These are phyloP conservation scores for Taenioides sp. DNA, from an alignment of 2,797 vertebrate species.

Conservation along the genomic window DNA sequence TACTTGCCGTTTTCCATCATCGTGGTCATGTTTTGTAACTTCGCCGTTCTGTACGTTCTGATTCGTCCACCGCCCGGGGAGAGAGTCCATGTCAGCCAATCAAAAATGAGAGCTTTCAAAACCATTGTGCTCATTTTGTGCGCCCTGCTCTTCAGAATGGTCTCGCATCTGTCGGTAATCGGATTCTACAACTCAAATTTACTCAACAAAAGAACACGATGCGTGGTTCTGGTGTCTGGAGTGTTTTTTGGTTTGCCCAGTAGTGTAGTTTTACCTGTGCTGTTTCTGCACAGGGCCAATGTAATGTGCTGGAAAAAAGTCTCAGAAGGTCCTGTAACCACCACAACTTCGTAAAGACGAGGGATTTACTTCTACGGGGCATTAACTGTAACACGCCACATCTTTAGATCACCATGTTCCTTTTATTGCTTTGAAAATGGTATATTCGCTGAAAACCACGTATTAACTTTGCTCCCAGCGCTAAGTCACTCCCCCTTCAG, in stretches of 20 bases:
- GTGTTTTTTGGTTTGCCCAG: conserved; percentile 1
- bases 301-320: too few relatives aligned
- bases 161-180: neutral
- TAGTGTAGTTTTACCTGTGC: neutral
- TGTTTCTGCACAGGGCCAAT: neutral
- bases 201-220: neutral
- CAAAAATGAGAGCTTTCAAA: neutral
- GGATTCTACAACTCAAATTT: neutral
- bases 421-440: too few relatives aligned
- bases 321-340: neutral
- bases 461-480: too few relatives aligned
- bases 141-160: neutral
- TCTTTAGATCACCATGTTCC: too few relatives aligned
- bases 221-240: neutral
- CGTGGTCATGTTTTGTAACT: neutral
- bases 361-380: too few relatives aligned
- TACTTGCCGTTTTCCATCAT: neutral
- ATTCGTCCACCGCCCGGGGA: neutral
- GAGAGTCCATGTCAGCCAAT: neutral
- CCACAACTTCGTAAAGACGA: neutral
- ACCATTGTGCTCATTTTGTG: neutral
- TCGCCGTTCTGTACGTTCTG: neutral
- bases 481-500: too few relatives aligned
- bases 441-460: too few relatives aligned
- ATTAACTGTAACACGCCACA: too few relatives aligned